phyloP scores from a whole-genome alignment of 2,797 vertebrate species.

The Momotus momota region DNA sequence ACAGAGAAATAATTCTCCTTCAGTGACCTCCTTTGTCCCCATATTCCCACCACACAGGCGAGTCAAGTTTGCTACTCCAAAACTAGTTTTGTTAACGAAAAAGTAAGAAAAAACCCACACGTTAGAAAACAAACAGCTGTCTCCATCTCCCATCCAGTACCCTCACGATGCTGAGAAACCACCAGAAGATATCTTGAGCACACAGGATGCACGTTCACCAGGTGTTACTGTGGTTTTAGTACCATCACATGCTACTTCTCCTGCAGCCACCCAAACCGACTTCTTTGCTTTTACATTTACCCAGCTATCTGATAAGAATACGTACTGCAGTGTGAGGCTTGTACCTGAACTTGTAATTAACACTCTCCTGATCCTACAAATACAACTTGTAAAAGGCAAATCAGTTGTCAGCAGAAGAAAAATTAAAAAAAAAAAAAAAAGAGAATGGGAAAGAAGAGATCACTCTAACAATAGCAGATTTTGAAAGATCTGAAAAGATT shows the following conservation, averaged over 20 bases:
- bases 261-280: slow-evolving; percentile 11
- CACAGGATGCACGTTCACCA: background rate
- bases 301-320: background rate
- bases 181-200: background rate
- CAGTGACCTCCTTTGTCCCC: background rate
- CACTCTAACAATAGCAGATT: background rate
- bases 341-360: background rate
- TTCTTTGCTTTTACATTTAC: background rate
- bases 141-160: background rate
- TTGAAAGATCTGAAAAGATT: background rate
- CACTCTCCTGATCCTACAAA: background rate
- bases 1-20: background rate
- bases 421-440: background rate
- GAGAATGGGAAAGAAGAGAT: background rate
- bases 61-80: background rate
- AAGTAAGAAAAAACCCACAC: background rate
- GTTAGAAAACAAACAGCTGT: slow-evolving; percentile 23
- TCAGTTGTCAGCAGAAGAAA: background rate
- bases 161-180: background rate
- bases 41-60: background rate
- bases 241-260: background rate
- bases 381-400: background rate
- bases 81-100: background rate
- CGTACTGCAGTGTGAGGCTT: accelerated
- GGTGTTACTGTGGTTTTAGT: slow-evolving; percentile 17